Percentiles rank a stretch among this genome's conserved stretches.
Evolutionary conservation across 2,113 vertebrate genomes (phyloP).

Genomic region (Antidorcas marsupialis): DNA sequence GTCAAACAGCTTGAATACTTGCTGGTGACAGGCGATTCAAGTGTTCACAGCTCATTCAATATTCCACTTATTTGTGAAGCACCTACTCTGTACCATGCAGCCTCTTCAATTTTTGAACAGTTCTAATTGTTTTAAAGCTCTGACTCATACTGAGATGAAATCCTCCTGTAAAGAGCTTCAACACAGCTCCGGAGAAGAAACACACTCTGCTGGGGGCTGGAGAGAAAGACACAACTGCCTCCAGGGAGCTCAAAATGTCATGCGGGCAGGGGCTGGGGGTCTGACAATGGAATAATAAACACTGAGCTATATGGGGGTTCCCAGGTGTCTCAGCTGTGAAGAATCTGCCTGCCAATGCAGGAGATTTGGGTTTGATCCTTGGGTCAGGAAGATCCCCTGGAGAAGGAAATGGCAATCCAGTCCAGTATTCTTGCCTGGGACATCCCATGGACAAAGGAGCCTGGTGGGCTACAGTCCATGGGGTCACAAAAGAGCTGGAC

Average conservation of each 20-base stretch:
- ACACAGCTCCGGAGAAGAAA: neutral
- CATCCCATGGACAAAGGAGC: neutral
- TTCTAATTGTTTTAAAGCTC: constrained; percentile 12
- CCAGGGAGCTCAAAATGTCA: neutral
- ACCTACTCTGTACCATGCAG: neutral
- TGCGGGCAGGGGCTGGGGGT: neutral
- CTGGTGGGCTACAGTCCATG: neutral
- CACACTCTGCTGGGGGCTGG: neutral
- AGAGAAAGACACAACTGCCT: neutral
- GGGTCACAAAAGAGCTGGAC: neutral
- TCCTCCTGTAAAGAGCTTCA: neutral
- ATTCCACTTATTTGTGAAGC: neutral
- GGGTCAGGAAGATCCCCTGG: neutral
- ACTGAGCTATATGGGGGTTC: neutral
- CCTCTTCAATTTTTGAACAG: constrained; percentile 19
- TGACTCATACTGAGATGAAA: neutral
- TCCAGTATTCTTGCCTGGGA: neutral
- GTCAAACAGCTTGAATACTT: neutral
- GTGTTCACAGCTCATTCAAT: neutral
- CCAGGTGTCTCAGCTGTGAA: neutral
- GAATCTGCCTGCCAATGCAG: neutral
- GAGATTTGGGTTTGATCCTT: neutral
- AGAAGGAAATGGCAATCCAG: neutral
- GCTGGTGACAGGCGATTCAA: neutral
- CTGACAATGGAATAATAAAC: neutral